Evolutionary conservation across 2,797 vertebrate species (phyloP), one percentile per base, ranked within the genome.

Genomic region (Mus minutoides): DNA sequence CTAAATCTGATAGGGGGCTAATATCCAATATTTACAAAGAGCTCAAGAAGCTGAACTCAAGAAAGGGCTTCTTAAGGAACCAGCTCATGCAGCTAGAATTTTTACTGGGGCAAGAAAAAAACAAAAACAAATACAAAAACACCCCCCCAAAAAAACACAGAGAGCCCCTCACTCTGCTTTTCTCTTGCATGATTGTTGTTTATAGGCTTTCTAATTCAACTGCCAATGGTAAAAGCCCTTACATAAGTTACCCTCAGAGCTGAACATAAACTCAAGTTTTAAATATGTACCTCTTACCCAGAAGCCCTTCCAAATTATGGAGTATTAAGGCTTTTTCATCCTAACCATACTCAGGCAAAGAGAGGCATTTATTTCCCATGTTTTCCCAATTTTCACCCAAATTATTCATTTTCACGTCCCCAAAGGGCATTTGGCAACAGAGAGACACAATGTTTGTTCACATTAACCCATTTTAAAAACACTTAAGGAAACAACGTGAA

Each of bases 391-490:
- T 95, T 97, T 89, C 95, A 54, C 75, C 94, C 91, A 93, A 93
- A 31, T 94, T 31, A 95, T 91, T 94, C 78, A 88, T 93, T 97
- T 94, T 95, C 94, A 64, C 84, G 97, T 58, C 94, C 92, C 37
- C 12, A 31, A 69, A 43, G 88, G 94, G 64, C 92, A 29, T 92
- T 97, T 97, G 89, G 64, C 83, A 97, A 82, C 76, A n/a, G n/a
- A 60, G 62, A 98, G 88, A 92, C 75, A 80, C 6, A 71, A 96
- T 84, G 37, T 91, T 97, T 96, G 67, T 90, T 49, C 64, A 67
- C 92, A 67, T 92, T 97, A 95, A 91, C 95, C 46, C 67, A 73
- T 94, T 97, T 98, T 95, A 93, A 96, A 94, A 97, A 89, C 85
- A 96, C 88, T 88, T 54, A 62, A 96, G 54, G 77, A 96, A 84